These are phyloP conservation scores for Cynodonichthys magdalenae DNA, from an alignment of 2,797 vertebrate genomes.

Conservation along the genomic window DNA sequence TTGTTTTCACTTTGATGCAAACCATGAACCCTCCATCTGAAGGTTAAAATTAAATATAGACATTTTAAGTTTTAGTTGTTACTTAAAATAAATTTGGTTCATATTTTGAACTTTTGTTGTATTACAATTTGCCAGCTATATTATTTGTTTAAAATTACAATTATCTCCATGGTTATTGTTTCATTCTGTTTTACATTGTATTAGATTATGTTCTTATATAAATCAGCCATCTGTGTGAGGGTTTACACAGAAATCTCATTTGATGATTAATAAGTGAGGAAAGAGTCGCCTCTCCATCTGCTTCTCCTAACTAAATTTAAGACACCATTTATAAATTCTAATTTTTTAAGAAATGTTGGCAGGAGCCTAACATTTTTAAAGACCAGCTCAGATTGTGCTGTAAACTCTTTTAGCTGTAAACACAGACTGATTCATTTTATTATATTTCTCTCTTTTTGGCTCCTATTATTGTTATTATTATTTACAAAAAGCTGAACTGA, in stretches of 20 bases:
- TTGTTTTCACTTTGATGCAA: too few relatives aligned
- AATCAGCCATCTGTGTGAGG: constrained; percentile 44
- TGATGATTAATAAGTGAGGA: constrained; percentile 41
- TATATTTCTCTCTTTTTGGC: not conserved
- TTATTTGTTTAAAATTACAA: too few relatives aligned
- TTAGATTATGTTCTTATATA: constrained; percentile 31
- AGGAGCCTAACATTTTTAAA: too few relatives aligned
- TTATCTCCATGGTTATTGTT: not conserved
- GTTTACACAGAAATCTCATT: constrained; percentile 39
- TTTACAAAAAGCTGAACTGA: not conserved
- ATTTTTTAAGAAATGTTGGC: too few relatives aligned
- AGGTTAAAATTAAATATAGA: too few relatives aligned
- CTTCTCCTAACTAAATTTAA: not conserved
- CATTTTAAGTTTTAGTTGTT: too few relatives aligned
- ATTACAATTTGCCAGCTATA: too few relatives aligned
- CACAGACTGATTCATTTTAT: not conserved
- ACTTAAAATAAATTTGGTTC: too few relatives aligned
- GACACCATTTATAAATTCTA: not conserved
- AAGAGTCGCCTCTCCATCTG: constrained; percentile 46
- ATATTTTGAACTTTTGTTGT: too few relatives aligned
- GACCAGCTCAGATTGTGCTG: not conserved
- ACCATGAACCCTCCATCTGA: too few relatives aligned
- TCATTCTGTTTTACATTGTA: not conserved
- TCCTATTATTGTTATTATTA: not conserved
- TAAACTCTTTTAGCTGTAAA: not conserved